Conservation (phyloP, 2,113 vertebrate species). For the Colaptes auratus region DNA sequence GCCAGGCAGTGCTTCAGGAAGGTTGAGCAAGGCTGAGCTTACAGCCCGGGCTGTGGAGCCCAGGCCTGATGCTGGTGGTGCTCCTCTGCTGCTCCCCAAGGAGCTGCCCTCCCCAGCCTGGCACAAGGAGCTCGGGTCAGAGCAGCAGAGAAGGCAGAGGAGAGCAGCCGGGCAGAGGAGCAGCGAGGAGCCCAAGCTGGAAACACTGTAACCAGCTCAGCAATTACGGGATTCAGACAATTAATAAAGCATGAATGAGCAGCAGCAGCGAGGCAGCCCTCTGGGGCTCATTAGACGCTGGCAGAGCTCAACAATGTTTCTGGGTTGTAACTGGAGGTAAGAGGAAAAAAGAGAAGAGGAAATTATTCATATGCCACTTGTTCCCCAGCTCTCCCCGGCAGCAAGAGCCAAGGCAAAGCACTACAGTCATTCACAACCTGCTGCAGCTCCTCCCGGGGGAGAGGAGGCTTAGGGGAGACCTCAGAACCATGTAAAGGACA, state of each 20-base stretch:
- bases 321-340: not conserved
- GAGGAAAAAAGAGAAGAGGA: not conserved
- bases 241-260: conserved; percentile 47
- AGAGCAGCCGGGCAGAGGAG: not conserved
- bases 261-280: conserved; percentile 6
- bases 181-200: not conserved
- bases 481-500: too few relatives aligned
- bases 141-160: not conserved
- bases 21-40: not conserved
- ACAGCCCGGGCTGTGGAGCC: not conserved
- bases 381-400: not conserved
- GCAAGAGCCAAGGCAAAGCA: not conserved
- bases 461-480: too few relatives aligned
- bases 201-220: conserved; percentile 14
- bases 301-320: not conserved
- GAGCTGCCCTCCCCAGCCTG: not conserved
- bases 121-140: conserved; percentile 19
- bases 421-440: not conserved
- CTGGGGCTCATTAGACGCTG: not conserved
- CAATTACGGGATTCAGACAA: conserved; percentile 39
- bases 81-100: not conserved
- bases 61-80: not conserved
- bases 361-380: not conserved
- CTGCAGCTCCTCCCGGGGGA: not conserved
- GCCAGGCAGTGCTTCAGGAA: not conserved